A percentile compares a stretch with the other conserved stretches of the same genome.
phyloP scores from a whole-genome alignment of 2,888 invertebrate genomes.

The Synanthedon myopaeformis region DNA sequence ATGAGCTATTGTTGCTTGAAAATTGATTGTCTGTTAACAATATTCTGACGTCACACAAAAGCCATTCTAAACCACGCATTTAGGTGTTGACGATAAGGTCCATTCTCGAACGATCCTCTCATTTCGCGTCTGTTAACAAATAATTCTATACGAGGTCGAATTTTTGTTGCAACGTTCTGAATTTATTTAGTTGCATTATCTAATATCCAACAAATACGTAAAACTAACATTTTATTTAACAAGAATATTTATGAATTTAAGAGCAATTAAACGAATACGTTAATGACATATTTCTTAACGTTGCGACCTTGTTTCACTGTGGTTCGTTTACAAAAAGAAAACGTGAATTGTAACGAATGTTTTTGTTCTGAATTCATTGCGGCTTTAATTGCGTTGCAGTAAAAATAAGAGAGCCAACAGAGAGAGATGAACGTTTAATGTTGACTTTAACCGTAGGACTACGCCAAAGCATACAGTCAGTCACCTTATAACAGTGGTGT shows the following conservation, averaged over 20 bases:
- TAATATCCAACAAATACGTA: neutral
- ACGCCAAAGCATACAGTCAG: neutral
- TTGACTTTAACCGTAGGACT: neutral
- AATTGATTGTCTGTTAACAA: too few relatives aligned
- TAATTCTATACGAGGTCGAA: too few relatives aligned
- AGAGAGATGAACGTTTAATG: constrained; percentile 15
- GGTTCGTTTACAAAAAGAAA: constrained; percentile 12
- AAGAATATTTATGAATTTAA: constrained; percentile 8
- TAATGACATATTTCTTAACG: constrained; percentile 29
- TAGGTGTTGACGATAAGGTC: too few relatives aligned
- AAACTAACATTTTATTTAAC: neutral
- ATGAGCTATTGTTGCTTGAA: too few relatives aligned
- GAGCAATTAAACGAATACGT: constrained; percentile 33
- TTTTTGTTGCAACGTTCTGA: neutral
- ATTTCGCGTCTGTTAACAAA: too few relatives aligned
- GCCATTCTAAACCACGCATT: too few relatives aligned
- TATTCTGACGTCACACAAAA: too few relatives aligned
- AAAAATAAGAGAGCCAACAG: constrained; percentile 12
- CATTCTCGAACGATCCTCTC: too few relatives aligned
- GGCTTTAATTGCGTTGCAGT: constrained; percentile 12
- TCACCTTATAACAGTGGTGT: constrained; percentile 16
- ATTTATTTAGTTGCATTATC: neutral
- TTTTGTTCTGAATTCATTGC: constrained; percentile 11
- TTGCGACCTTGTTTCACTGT: constrained; percentile 10
- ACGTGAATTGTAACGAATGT: neutral